Evolutionary conservation across 2,888 invertebrate genomes (phyloP), one percentile per base, ranked within the genome.

Genomic region (Pyrgus malvae): DNA sequence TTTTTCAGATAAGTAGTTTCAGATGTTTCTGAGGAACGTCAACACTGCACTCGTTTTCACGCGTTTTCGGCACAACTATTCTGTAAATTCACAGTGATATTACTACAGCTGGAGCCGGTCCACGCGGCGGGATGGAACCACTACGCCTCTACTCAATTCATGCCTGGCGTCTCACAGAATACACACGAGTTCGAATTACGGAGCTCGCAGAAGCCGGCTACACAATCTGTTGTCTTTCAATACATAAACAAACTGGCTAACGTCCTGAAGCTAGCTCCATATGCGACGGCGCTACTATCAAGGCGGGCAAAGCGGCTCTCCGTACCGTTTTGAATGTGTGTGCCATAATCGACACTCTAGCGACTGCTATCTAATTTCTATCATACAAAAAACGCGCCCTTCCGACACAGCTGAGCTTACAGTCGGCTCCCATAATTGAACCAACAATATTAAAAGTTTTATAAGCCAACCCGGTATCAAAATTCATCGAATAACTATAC

Each of bases 161-260:
- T 75, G 77, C 70, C 71, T 66, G 67, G 71, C 72, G 74, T 76
- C 78, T 75, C 71, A 75, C 78, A 76, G 75, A 74, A 78, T 76
- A 29, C 44, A 45, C 45, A 45, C 76, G 70, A 72, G 74, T 72
- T 68, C 66, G 68, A 62, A 70, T 69, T 70, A 75, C 74, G 73
- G 74, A 74, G 75, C 79, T 71, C 76, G 66, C 73, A 72, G 75
- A 75, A 74, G 80, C 88, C 87, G 83, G 85, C 79, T 79, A 78
- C 80, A 84, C 81, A 78, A 82, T 82, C 85, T 86, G 88, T 87
- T 89, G 88, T 89, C 87, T 87, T 83, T 71, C 82, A 79, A 86
- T 84, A 86, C 81, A 88, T 90, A 90, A 90, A 90, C 89, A 90
- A 90, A 88, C 86, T 74, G 74, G 59, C 68, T 69, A 78, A 67